Conservation (phyloP, 2,113 vertebrate species). For the human (Homo sapiens) region GRCh38 chr3:24198501-24199000, state of each 20-base stretch:
- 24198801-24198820: background rate
- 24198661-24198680: background rate
- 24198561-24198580: background rate
- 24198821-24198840: background rate
- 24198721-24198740: background rate
- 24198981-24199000: background rate
- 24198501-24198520: background rate
- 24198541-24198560: background rate
- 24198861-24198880: background rate
- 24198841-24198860: background rate
- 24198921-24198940: background rate
- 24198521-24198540: background rate
- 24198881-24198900: background rate
- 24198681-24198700: background rate
- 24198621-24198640: background rate
- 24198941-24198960: background rate
- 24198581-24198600: background rate
- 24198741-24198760: background rate
- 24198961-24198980: background rate
- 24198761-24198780: background rate
- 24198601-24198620: background rate
- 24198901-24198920: background rate
- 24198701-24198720: background rate
- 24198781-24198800: background rate
- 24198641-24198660: background rate